Base-by-base conservation (phyloP, 1,140 invertebrate genomes). In the Gryllus bimaculatus region DNA sequence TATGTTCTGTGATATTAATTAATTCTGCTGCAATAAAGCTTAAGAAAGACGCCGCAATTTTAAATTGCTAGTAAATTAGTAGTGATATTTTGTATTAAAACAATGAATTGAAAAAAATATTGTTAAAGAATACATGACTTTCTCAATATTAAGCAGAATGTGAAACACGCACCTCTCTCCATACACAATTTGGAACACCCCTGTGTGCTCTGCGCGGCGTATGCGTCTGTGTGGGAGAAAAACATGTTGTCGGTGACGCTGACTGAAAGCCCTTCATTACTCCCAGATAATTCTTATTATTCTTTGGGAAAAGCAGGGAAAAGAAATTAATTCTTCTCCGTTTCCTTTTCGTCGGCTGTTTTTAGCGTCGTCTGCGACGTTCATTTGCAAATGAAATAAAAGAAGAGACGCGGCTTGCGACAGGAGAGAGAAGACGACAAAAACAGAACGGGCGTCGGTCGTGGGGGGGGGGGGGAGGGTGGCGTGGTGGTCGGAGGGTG, bases 361-460 rank as follows among this genome's bases (percentile, higher is more conserved):
- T 66, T 66, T 66, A 66, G 54, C 18, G 54, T 66, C 54, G 54
- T 13, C 54, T 13, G 54, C 10, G 10, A 18, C 54, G 54, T 66
- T 66, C 54, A 66, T 66, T 66, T 66, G 54, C 54, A 66, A 66
- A 66, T 66, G 54, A 66, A 66, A 66, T 66, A 66, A 66, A 66
- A 66, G 54, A 66, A 18, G 18, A 66, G 18, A 66, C 54, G 54
- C 18, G 54, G 54, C 54, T 66, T 10, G 10, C 10, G 54, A 18
- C 15, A 66, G 54, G 7, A 66, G 10, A 7, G 54, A 66, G 54
- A 54, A 54, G 54, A 66, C 10, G 54, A 10, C 10, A 66, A 66
- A 66, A 66, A 66, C 54, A 66, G 54, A 66, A 66, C 54, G 7
- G 54, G 1, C 26, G 26, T 1, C 26, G 26, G 26, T 5, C 1